Conservation (phyloP, 2,797 vertebrate genomes). For the Graptemys geographica region DNA sequence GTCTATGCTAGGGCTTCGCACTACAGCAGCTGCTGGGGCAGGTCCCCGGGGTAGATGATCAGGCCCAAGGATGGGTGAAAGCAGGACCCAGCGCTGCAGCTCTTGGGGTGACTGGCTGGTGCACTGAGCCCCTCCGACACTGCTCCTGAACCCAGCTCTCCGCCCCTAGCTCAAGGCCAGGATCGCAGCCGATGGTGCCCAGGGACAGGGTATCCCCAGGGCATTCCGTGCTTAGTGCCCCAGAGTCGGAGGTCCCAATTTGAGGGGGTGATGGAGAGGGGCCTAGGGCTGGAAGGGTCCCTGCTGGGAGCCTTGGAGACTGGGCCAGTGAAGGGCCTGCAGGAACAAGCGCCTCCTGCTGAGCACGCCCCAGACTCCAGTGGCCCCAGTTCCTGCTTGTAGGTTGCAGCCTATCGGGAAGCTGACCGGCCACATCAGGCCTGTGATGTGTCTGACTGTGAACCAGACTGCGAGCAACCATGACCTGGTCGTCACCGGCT, state of each 20-base stretch:
- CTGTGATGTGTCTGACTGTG: conserved; percentile 97
- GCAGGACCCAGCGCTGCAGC: neutral
- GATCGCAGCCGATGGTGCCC: fast-evolving
- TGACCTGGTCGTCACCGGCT: conserved; percentile 97
- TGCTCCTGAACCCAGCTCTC: neutral
- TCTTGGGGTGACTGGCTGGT: too few relatives aligned
- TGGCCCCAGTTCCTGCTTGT: neutral
- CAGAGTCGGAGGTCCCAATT: neutral
- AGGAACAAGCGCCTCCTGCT: neutral
- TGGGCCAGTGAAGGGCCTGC: fast-evolving
- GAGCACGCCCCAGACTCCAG: fast-evolving
- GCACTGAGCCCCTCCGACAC: too few relatives aligned
- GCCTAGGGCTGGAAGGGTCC: neutral
- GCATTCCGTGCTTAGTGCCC: fast-evolving
- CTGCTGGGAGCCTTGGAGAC: neutral
- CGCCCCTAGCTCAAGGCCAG: neutral
- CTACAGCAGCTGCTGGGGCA: too few relatives aligned
- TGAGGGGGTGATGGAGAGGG: neutral
- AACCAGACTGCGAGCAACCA: conserved; percentile 90
- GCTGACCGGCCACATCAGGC: conserved; percentile 94
- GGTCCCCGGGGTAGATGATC: neutral
- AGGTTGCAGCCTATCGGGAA: conserved; percentile 95
- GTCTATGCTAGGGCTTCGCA: neutral
- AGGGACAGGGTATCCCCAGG: fast-evolving
- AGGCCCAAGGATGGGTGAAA: neutral